These are phyloP conservation scores for Cephus spinipes DNA, from an alignment of 2,888 invertebrate genomes.

Conservation along the genomic window DNA sequence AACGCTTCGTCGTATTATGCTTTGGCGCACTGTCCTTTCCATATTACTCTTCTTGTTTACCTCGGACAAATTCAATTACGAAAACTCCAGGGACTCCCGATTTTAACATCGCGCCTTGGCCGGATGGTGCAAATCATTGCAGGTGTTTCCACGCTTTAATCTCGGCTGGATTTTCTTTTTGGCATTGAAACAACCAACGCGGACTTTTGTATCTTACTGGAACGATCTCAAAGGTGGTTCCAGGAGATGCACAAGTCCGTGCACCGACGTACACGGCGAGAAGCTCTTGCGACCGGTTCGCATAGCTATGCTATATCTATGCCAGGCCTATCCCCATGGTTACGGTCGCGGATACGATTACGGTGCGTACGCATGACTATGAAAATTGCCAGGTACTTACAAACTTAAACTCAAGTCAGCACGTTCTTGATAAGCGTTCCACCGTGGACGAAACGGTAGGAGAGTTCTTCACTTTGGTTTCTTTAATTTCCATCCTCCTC, in stretches of 20 bases:
- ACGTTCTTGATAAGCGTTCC: conserved; percentile 43
- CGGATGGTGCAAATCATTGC: neutral
- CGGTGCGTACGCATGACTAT: conserved; percentile 22
- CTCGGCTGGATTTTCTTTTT: neutral
- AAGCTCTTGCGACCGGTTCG: neutral
- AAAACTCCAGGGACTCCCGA: neutral
- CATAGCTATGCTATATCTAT: neutral
- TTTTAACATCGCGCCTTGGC: neutral
- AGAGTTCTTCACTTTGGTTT: conserved; percentile 33
- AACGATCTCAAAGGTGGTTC: neutral
- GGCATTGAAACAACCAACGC: neutral
- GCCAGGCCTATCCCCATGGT: neutral
- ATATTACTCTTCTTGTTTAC: neutral
- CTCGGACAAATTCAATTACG: neutral
- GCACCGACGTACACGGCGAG: neutral
- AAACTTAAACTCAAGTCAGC: conserved; percentile 36
- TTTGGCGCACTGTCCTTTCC: neutral
- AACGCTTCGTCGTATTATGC: neutral
- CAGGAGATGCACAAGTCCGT: neutral
- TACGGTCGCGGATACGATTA: conserved; percentile 3
- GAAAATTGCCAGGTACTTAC: conserved; percentile 34
- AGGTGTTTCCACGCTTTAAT: neutral
- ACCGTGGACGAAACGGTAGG: conserved; percentile 36
- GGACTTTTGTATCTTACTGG: neutral
- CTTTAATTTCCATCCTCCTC: conserved; percentile 35